Base-by-base conservation (phyloP, 1,140 invertebrate genomes). In the Zaprionus ghesquierei region DNA sequence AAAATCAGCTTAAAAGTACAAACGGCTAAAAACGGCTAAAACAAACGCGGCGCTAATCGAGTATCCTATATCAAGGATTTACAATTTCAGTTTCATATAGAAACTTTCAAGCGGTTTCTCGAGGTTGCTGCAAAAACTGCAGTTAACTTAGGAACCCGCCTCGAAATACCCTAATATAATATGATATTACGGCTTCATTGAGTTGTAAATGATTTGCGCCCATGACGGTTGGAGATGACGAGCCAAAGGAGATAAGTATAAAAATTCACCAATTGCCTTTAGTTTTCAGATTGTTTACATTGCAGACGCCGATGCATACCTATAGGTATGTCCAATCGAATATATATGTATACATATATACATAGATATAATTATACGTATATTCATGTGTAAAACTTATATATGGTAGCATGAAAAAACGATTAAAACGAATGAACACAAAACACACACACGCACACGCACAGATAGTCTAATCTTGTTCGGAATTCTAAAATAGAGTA, bases 221-320 rank as follows among this genome's bases (percentile, higher is more conserved):
- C n/a, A 46, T 6, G 41, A 46, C 22, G 18, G 27, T 1, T 29
- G 27, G 8, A 18, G 46, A 33, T 63, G 55, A 71, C 58, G 50
- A 68, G 53, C 35, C 23, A 41, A 60, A 68, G 49, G 56, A 56
- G 56, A 46, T 51, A 41, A 62, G 62, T 50, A 44, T 46, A 54
- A 35, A n/a, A 80, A 85, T 75, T 90, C 89, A 90, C 89, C 62
- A 77, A 90, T 68, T 90, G 89, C 89, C 89, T 90, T 89, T 90
- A 60, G 75, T 81, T 90, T 82, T 89, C 60, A 46, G 27, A 69
- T 73, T 72, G 46, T 59, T 72, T 41, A 59, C 62, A 69, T 69
- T 66, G 49, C 10, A 69, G 56, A 50, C 5, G 15, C 50, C 27
- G 18, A 31, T 31, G 22, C 9, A 53, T 53, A 29, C 49, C 20